Evolutionary conservation across 2,113 vertebrate genomes (phyloP), one percentile per base, ranked within the genome.

Genomic region (Trematomus loennbergii): DNA sequence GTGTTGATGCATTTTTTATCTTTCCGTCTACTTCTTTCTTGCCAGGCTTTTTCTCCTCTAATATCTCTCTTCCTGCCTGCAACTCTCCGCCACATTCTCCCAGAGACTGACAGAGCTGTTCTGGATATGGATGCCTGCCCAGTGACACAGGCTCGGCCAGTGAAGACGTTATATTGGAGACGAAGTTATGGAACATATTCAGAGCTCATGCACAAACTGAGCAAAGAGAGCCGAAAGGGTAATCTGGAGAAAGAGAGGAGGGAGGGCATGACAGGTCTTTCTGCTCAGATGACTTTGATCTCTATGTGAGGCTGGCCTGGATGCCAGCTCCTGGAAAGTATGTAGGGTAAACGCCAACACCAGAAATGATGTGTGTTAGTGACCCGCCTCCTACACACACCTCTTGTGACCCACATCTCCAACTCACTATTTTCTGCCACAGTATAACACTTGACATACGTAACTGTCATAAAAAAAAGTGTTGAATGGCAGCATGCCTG

Each of bases 231-330:
- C 52, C 72, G 75, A 29, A 64, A 59, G 67, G 48, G 65, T 74
- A 64, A 92, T 72, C 36, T n/a, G 10, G 73, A 54, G 65, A 49
- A 46, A 50, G 33, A 75, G 53, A 46, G 22, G 40, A 33, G 53
- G 29, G 43, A 79, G 72, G 79, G 62, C 68, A 70, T 78, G 78
- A 72, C 81, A 55, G 61, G 61, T 85, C 75, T 82, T 82, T 84
- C 74, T 76, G 87, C 82, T 86, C 69, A 71, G 75, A 61, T 45
- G 83, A 78, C 87, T 92, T 88, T 91, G 86, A 93, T 91, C 91
- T 75, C 75, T 58, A 75, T 72, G 67, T 83, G 81, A 83, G 68
- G 55, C 64, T 45, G 65, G 74, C 25, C 64, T 43, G 53, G 78
- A 72, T 82, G 71, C 72, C 72, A 79, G 58, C 64, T 79, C 49